phyloP scores from a whole-genome alignment of 2,797 vertebrate species.

The Argyrosomus regius region DNA sequence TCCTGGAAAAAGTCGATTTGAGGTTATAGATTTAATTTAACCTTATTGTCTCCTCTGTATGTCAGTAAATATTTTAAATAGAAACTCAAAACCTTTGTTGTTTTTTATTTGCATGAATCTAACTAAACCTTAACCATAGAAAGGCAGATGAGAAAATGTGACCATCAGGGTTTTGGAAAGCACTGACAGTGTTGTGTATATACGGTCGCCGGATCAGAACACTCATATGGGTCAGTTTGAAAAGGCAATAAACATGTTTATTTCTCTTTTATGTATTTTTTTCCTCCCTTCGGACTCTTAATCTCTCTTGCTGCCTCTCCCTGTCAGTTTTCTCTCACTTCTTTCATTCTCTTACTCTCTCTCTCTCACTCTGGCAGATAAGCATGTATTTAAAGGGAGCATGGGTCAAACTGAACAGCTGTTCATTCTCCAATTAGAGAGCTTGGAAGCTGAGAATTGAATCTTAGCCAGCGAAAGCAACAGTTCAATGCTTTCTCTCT shows the following conservation, averaged over 20 bases:
- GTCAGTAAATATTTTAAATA: neutral
- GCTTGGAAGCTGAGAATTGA: constrained; percentile 37
- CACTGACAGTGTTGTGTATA: no score
- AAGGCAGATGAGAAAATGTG: neutral
- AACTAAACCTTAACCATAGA: neutral
- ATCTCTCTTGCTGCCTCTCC: constrained; percentile 8
- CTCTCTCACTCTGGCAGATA: neutral
- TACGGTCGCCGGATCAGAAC: no score
- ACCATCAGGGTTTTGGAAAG: neutral
- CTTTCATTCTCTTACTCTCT: neutral
- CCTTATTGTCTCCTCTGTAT: neutral
- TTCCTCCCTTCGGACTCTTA: neutral
- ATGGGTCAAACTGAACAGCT: constrained; percentile 67
- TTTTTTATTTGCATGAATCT: neutral
- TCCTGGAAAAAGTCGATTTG: neutral
- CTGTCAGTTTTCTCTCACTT: constrained; percentile 6
- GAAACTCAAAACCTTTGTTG: no score
- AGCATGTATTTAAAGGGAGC: constrained; percentile 31
- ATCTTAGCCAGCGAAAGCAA: constrained; percentile 16
- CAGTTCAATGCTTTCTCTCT: constrained; percentile 8
- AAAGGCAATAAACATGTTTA: neutral
- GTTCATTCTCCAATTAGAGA: constrained; percentile 65
- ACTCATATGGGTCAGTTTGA: neutral
- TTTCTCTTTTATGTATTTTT: neutral
- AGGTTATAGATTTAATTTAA: constrained; percentile 2